A percentile compares a stretch with the other conserved stretches of the same genome.
Evolutionary conservation across 2,888 invertebrate genomes (phyloP).

Genomic region (Oscheius sp.): DNA sequence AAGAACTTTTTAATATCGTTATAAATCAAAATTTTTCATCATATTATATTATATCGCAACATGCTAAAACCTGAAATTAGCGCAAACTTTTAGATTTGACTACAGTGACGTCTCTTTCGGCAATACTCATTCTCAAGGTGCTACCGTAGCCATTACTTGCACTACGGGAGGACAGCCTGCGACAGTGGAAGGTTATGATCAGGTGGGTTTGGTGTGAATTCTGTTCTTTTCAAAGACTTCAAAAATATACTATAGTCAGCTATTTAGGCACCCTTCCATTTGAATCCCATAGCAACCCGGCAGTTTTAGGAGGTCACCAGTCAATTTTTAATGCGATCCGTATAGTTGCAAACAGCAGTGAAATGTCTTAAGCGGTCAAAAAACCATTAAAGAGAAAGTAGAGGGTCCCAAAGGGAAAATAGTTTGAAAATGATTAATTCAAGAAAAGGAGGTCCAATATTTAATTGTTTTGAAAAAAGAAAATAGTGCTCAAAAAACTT

Average conservation of each 20-base stretch:
- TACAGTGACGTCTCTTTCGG: slow-evolving; percentile 69
- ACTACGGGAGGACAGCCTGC: slow-evolving; percentile 69
- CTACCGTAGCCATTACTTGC: slow-evolving; percentile 69
- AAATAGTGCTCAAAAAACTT: too few relatives aligned
- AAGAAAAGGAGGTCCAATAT: too few relatives aligned
- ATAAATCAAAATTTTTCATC: too few relatives aligned
- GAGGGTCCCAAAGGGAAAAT: background rate
- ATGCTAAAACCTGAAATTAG: too few relatives aligned
- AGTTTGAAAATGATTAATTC: background rate
- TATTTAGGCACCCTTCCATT: background rate
- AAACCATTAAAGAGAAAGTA: too few relatives aligned
- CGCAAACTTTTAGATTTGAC: slow-evolving; percentile 64
- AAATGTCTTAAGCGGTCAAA: too few relatives aligned
- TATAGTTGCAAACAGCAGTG: too few relatives aligned
- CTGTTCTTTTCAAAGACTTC: background rate
- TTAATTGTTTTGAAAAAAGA: too few relatives aligned
- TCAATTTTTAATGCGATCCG: background rate
- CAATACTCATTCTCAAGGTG: slow-evolving; percentile 69
- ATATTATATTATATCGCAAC: too few relatives aligned
- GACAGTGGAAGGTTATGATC: slow-evolving; percentile 69
- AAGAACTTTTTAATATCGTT: too few relatives aligned
- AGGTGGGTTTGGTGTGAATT: slow-evolving; percentile 41
- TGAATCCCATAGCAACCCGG: background rate
- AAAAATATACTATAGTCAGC: background rate
- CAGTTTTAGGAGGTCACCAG: too few relatives aligned